These are phyloP conservation scores for Symphodus melops DNA, from an alignment of 2,113 vertebrate species.

Conservation along the genomic window DNA sequence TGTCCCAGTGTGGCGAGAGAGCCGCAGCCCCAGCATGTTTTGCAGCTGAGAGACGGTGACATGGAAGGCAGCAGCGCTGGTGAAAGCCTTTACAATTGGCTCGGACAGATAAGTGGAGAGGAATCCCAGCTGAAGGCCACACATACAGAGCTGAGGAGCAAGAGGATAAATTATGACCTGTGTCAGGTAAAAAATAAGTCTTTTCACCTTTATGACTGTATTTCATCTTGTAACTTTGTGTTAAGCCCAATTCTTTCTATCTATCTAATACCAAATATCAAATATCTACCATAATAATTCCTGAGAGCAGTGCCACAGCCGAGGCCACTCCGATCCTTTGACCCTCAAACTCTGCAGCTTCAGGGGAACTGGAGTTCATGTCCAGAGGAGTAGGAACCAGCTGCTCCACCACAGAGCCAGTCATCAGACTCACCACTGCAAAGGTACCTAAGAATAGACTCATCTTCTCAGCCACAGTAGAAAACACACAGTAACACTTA, in stretches of 20 bases:
- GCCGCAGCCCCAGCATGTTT: constrained; percentile 89
- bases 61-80: constrained; percentile 91
- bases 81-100: constrained; percentile 93
- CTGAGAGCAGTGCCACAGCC: constrained; percentile 88
- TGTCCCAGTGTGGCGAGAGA: constrained; percentile 88
- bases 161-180: not conserved
- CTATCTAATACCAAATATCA: no score
- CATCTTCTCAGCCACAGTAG: constrained; percentile 4
- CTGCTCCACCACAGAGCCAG: constrained; percentile 89
- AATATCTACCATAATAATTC: constrained; percentile 88
- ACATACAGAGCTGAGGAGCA: constrained; percentile 87
- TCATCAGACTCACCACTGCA: constrained; percentile 93
- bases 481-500: not conserved
- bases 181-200: not conserved
- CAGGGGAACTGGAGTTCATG: constrained; percentile 81
- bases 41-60: constrained; percentile 92
- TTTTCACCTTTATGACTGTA: no score
- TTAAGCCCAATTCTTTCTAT: not conserved
- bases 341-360: constrained; percentile 82
- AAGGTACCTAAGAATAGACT: constrained; percentile 86
- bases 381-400: constrained; percentile 84
- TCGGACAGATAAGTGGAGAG: constrained; percentile 93
- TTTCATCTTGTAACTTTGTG: not conserved
- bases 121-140: constrained; percentile 89
- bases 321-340: constrained; percentile 89